These are phyloP conservation scores for Graphium colonna DNA, from an alignment of 2,888 invertebrate species.

Conservation along the genomic window DNA sequence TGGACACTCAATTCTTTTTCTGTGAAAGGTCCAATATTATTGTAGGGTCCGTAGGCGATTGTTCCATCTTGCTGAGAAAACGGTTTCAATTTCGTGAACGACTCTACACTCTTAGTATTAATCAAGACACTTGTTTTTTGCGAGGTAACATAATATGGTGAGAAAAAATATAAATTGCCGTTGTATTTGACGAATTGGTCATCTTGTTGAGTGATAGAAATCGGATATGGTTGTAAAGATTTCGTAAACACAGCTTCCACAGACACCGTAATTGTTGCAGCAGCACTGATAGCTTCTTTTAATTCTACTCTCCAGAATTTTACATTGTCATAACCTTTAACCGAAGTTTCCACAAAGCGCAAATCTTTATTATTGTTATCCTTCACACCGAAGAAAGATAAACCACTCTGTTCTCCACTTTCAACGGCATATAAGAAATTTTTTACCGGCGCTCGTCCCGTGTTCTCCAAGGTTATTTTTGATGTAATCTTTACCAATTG, in stretches of 20 bases:
- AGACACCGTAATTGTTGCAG: conserved; percentile 75
- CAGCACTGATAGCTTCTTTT: conserved; percentile 80
- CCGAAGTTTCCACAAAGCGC: conserved; percentile 70
- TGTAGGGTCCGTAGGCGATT: conserved; percentile 94
- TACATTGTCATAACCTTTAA: conserved; percentile 69
- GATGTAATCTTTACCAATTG: conserved; percentile 92
- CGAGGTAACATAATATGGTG: conserved; percentile 88
- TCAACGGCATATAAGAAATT: conserved; percentile 87
- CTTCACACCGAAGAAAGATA: conserved; percentile 88
- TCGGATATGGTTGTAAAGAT: conserved; percentile 90
- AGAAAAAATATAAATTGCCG: conserved; percentile 91
- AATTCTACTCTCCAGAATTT: conserved; percentile 80
- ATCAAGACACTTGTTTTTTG: conserved; percentile 91
- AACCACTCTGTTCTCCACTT: conserved; percentile 77
- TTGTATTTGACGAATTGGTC: conserved; percentile 94
- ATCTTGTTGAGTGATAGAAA: conserved; percentile 93
- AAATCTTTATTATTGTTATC: conserved; percentile 81
- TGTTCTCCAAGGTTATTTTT: conserved; percentile 91
- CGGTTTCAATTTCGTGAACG: conserved; percentile 90
- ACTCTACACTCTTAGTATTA: conserved; percentile 89
- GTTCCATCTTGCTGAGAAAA: conserved; percentile 87
- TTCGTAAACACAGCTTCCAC: conserved; percentile 89
- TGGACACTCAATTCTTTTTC: conserved; percentile 88
- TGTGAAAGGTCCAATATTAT: conserved; percentile 82
- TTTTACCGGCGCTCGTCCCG: conserved; percentile 85